Evolutionary conservation across 2,113 vertebrate genomes (phyloP).

Genomic region (Callopanchax toddi): DNA sequence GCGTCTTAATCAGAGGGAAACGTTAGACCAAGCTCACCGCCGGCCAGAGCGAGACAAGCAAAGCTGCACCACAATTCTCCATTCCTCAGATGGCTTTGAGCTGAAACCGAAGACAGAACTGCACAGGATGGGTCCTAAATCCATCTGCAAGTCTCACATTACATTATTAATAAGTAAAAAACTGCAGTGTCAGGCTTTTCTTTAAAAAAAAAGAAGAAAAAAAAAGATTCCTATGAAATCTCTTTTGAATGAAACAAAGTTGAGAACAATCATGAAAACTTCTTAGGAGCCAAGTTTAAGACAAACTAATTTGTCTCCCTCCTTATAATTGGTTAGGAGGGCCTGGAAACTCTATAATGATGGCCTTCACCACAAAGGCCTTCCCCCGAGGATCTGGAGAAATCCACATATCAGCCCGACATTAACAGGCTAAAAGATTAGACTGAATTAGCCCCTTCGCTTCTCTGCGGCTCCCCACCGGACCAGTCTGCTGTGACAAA

Average conservation of each 20-base stretch:
- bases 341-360: conserved; percentile 75
- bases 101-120: conserved; percentile 24
- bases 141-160: conserved; percentile 17
- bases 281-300: conserved; percentile 60
- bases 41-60: conserved; percentile 64
- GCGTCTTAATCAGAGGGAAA: conserved; percentile 78
- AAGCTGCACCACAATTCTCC: conserved; percentile 44
- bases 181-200: conserved; percentile 17
- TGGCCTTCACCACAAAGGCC: conserved; percentile 76
- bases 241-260: conserved; percentile 49
- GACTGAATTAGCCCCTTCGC: conserved; percentile 76
- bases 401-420: conserved; percentile 78
- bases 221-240: conserved; percentile 27
- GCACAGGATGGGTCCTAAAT: conserved; percentile 38
- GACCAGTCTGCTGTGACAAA: conserved; percentile 70
- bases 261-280: conserved; percentile 62
- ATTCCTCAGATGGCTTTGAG: conserved; percentile 38
- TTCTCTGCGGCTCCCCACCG: conserved; percentile 57
- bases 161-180: conserved; percentile 21
- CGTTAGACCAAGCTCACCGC: conserved; percentile 65
- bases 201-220: conserved; percentile 7
- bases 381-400: conserved; percentile 69
- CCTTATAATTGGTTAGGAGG: conserved; percentile 77
- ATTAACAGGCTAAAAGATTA: conserved; percentile 78
- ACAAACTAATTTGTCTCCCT: conserved; percentile 63